Evolutionary conservation across 2,113 vertebrate genomes (phyloP).

Genomic region (Plestiodon gilberti): DNA sequence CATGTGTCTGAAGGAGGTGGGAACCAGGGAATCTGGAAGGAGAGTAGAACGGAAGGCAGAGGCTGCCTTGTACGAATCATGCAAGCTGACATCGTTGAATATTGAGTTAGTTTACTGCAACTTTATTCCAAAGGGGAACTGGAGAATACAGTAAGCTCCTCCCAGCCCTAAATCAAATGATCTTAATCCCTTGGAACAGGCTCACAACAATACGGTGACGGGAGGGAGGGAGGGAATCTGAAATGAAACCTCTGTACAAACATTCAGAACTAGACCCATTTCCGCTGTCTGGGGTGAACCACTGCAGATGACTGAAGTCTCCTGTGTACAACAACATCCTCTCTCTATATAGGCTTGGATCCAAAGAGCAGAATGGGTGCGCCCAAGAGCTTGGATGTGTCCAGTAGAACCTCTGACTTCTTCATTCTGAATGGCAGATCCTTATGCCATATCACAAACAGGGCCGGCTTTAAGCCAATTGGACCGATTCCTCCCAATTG

Average conservation of each 20-base stretch:
- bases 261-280: neutral
- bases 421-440: no score
- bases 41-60: neutral
- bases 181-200: neutral
- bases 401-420: no score
- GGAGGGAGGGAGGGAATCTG: neutral
- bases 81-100: conserved; percentile 8
- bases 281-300: neutral
- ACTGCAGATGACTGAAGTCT: neutral
- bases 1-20: neutral
- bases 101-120: neutral
- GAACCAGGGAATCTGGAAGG: conserved; percentile 15
- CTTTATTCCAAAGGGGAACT: conserved; percentile 14
- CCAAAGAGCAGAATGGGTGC: no score
- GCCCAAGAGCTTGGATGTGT: no score
- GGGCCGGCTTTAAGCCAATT: no score
- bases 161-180: neutral
- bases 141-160: neutral
- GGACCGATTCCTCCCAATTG: no score
- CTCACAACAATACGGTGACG: neutral
- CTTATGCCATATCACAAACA: no score
- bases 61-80: neutral
- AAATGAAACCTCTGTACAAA: neutral
- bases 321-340: no score
- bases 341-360: no score